Percentiles rank a stretch among this genome's conserved stretches.
Evolutionary conservation across 2,797 vertebrate species (phyloP).

Genomic region (Melanogrammus aeglefinus): DNA sequence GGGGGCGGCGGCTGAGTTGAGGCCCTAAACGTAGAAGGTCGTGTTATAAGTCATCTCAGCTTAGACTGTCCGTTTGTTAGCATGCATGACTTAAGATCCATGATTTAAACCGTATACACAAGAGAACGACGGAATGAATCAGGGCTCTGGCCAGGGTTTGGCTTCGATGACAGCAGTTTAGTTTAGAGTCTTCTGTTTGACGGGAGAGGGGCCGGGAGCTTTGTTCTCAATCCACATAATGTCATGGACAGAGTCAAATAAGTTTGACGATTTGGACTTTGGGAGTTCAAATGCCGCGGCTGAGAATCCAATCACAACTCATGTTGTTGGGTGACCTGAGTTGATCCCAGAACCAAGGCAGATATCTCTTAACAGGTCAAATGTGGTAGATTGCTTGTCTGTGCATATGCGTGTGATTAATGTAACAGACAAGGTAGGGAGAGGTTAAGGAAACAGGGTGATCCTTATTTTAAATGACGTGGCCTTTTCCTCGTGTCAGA

Average conservation of each 20-base stretch:
- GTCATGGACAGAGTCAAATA: background rate
- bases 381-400: conserved; percentile 3
- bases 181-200: too few species aligned
- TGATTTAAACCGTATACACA: conserved; percentile 3
- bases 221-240: background rate
- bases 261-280: background rate
- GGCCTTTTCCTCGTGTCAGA: conserved; percentile 76
- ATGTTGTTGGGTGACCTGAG: background rate
- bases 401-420: conserved; percentile 57
- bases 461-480: conserved; percentile 66
- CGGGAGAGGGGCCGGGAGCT: background rate
- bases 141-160: background rate
- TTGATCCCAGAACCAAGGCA: too few species aligned
- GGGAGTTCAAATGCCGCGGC: background rate
- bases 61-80: too few species aligned
- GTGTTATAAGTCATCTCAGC: too few species aligned
- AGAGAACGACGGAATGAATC: background rate
- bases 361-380: background rate
- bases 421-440: conserved; percentile 59
- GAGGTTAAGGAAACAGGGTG: conserved; percentile 52
- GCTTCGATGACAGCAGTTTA: too few species aligned
- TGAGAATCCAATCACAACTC: background rate
- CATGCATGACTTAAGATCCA: conserved; percentile 26
- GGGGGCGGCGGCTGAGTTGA: too few species aligned
- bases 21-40: too few species aligned